These are phyloP conservation scores for Tenthredo amoena DNA, from an alignment of 2,888 invertebrate species.

Conservation along the genomic window DNA sequence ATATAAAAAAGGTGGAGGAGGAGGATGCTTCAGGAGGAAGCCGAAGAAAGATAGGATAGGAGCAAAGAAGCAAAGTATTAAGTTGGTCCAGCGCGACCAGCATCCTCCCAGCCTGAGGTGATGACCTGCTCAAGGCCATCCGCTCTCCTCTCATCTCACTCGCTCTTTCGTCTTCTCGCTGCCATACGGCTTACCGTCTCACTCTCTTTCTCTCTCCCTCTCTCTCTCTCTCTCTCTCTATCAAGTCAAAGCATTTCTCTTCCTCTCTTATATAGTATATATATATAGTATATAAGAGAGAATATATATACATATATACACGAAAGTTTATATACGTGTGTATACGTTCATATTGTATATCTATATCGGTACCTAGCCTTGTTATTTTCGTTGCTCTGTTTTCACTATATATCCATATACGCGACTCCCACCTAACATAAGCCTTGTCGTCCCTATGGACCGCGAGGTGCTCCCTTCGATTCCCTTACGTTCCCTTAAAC, in stretches of 20 bases:
- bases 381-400: constrained; percentile 38
- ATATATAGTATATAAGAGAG: background rate
- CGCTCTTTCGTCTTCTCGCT: constrained; percentile 28
- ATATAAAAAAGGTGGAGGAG: constrained; percentile 33
- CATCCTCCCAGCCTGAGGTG: constrained; percentile 72
- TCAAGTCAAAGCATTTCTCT: constrained; percentile 32
- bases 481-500: background rate
- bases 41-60: constrained; percentile 52
- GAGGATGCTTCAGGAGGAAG: constrained; percentile 49
- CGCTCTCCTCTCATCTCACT: constrained; percentile 64
- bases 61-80: constrained; percentile 66
- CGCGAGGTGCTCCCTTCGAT: constrained; percentile 49
- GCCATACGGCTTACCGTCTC: constrained; percentile 2
- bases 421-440: constrained; percentile 45
- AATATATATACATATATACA: background rate
- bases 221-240: constrained; percentile 54
- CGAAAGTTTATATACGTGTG: background rate
- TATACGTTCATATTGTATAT: background rate
- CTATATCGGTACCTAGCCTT: constrained; percentile 43
- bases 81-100: constrained; percentile 71
- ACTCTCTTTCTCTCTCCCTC: constrained; percentile 51
- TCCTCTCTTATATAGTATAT: background rate
- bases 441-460: constrained; percentile 60
- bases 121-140: constrained; percentile 78
- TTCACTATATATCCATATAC: constrained; percentile 5